A percentile compares a stretch with the other conserved stretches of the same genome.
phyloP scores from a whole-genome alignment of 2,113 vertebrate species.

The Hipposideros armiger region DNA sequence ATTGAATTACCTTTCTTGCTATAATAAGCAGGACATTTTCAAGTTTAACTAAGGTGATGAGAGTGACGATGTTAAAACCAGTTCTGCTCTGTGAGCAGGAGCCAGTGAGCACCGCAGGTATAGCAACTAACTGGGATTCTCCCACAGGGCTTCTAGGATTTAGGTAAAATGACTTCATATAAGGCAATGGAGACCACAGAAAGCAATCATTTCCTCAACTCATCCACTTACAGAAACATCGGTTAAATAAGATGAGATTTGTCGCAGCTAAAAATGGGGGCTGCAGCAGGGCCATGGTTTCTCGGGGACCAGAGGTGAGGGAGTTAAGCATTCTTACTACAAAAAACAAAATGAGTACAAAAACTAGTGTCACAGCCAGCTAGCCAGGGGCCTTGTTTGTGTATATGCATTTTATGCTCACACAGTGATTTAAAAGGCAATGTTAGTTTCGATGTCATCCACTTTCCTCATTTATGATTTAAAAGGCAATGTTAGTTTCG shows the following conservation, averaged over 20 bases:
- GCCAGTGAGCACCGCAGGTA: not conserved
- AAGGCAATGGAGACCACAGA: conserved; percentile 62
- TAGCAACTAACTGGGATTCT: conserved; percentile 58
- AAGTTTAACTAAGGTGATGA: conserved; percentile 25
- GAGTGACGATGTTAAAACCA: conserved; percentile 48
- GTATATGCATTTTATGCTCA: conserved; percentile 7
- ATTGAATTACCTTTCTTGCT: conserved; percentile 36
- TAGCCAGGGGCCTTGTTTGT: not conserved
- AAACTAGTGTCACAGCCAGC: not conserved
- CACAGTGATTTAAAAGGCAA: not conserved
- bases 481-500: not conserved
- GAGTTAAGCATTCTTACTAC: conserved; percentile 17
- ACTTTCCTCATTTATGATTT: too few relatives aligned
- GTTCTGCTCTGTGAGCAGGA: conserved; percentile 19
- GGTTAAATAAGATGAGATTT: conserved; percentile 76
- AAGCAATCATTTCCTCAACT: conserved; percentile 68
- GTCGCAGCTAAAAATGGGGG: conserved; percentile 71
- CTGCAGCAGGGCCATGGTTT: conserved; percentile 60
- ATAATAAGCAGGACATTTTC: conserved; percentile 23
- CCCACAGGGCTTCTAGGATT: conserved; percentile 64
- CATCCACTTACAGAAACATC: conserved; percentile 69
- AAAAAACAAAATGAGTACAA: conserved; percentile 24
- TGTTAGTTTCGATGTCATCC: not conserved
- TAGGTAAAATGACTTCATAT: conserved; percentile 68
- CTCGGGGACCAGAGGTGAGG: conserved; percentile 23